Evolutionary conservation across 2,113 vertebrate species (phyloP), one percentile per base, ranked within the genome.

Genomic region (Upupa epops): DNA sequence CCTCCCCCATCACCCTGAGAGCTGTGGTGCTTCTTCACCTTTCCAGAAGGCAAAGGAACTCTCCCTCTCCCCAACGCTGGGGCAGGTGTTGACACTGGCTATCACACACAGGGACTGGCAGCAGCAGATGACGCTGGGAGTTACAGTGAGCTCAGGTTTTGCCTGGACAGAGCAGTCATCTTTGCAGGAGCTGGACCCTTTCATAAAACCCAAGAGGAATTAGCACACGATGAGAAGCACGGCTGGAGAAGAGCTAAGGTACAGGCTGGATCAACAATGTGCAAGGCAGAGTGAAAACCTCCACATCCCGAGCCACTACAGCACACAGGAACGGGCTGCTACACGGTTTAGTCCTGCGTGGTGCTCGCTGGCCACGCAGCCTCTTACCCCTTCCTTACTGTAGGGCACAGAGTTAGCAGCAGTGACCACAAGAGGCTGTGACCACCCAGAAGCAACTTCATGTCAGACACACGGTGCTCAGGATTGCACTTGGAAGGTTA

Each of bases 311-410:
- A 9, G 55, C 46, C 7, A 31, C 54, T 25, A 60, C 66, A 79
- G 36, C 22, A 3, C 0, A 19, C 48, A 34, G 32, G 2, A 29
- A 17, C 0, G 6, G 31, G 36, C 32, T 60, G 68, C 19, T n/a
- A 77, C 40, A 42, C 11, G 40, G 40, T 42, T 42, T 42, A 15
- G 40, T 42, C 40, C 15, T 42, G 40, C 40, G 11, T 42, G 11
- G 11, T 42, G 40, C 40, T 42, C 40, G 11, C 11, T 15, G 15
- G 40, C 40, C 40, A 42, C 40, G 40, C 11, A 15, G 40, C 40
- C 40, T 42, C 40, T 42, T 11, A 42, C 40, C 3, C 5, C n/a
- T 42, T 9, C 56, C 37, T 32, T 34, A 63, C 45, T 59, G 8
- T 17, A 8, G 32, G 26, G 40, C 28, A 16, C 31, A 8, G 42